Conservation (phyloP, 2,888 invertebrate species). For the Machimus atricapillus region DNA sequence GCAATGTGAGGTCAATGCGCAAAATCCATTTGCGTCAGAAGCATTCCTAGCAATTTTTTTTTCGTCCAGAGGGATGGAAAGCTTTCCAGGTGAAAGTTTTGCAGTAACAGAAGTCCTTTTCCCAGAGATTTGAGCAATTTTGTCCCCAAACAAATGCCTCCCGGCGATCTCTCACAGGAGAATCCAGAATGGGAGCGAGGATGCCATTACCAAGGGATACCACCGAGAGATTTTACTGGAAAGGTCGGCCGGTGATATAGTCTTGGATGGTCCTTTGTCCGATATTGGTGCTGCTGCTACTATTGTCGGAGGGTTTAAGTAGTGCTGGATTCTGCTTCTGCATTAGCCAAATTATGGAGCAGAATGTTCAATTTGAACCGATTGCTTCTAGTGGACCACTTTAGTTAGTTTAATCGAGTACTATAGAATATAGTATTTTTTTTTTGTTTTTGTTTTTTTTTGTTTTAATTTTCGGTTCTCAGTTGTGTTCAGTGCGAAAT, state of each 20-base stretch:
- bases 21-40: conserved; percentile 14
- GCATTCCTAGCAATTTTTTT: background rate
- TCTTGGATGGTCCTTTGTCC: conserved; percentile 18
- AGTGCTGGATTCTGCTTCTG: background rate
- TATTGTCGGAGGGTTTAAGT: background rate
- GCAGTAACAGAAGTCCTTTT: background rate
- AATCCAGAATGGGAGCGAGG: background rate
- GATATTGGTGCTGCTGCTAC: background rate
- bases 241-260: conserved; percentile 15
- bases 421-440: background rate
- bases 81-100: conserved; percentile 27
- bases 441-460: background rate
- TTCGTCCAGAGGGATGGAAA: conserved; percentile 13
- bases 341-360: background rate
- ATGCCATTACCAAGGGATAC: conserved; percentile 34
- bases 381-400: background rate
- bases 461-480: background rate
- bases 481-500: conserved; percentile 3
- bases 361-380: background rate
- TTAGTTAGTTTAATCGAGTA: background rate
- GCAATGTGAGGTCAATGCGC: background rate
- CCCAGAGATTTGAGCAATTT: conserved; percentile 27
- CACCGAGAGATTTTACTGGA: background rate
- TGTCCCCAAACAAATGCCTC: background rate
- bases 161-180: background rate